Percentiles rank a stretch among this genome's conserved stretches.
Conservation (phyloP, 2,888 invertebrate genomes). For the Poecilus cupreus region DNA sequence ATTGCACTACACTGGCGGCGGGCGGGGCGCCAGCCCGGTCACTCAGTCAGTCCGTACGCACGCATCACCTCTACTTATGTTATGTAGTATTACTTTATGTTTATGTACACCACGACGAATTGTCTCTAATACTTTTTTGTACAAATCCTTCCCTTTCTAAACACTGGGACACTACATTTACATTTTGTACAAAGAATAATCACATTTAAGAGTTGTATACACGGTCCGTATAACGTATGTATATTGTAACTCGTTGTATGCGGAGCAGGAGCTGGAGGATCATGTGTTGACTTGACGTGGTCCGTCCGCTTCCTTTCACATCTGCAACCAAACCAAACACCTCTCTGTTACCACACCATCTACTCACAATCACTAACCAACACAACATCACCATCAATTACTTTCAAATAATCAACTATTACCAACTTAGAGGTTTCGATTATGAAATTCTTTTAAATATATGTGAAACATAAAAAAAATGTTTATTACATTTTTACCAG, state of each 20-base stretch:
- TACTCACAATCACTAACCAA: background rate
- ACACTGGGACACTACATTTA: constrained; percentile 73
- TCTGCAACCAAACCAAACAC: constrained; percentile 30
- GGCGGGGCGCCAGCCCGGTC: constrained; percentile 14
- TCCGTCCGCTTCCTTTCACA: constrained; percentile 52
- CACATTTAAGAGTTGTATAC: constrained; percentile 76
- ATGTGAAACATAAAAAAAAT: too few relatives aligned
- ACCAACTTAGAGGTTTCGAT: too few relatives aligned
- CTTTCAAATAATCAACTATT: too few relatives aligned
- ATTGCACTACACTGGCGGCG: constrained; percentile 38
- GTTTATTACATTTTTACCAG: too few relatives aligned
- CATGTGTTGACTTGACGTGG: constrained; percentile 23
- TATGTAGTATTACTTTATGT: constrained; percentile 60
- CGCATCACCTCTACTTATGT: constrained; percentile 60
- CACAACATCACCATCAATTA: too few relatives aligned
- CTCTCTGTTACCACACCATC: background rate
- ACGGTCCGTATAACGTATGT: constrained; percentile 69
- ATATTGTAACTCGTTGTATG: constrained; percentile 70
- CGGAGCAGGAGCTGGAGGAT: constrained; percentile 68
- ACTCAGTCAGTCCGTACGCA: constrained; percentile 50
- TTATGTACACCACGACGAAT: constrained; percentile 61
- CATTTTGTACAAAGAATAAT: constrained; percentile 80
- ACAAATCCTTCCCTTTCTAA: constrained; percentile 63
- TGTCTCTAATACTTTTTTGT: constrained; percentile 63
- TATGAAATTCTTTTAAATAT: too few relatives aligned